Percentiles rank a stretch among this genome's conserved stretches.
Evolutionary conservation across 2,113 vertebrate genomes (phyloP).

Genomic region (Sinosuthora webbiana): DNA sequence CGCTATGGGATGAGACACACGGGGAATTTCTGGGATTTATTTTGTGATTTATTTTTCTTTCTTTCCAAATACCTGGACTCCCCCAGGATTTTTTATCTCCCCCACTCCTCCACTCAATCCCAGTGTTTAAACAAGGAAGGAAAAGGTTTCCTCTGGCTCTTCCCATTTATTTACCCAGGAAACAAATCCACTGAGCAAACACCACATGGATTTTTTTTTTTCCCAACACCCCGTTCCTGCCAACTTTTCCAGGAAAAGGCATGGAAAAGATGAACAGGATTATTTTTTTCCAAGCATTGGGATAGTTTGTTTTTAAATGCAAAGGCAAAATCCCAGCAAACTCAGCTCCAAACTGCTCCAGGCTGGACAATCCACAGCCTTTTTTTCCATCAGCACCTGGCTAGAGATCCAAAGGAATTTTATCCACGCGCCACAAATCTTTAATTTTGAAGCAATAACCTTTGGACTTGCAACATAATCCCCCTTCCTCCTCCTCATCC

Average conservation of each 20-base stretch:
- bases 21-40: neutral
- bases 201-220: neutral
- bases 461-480: neutral
- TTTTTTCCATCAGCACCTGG: neutral
- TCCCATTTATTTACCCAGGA: neutral
- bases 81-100: neutral
- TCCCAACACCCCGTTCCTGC: neutral
- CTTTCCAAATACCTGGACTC: neutral
- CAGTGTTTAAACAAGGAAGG: neutral
- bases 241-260: neutral
- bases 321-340: neutral
- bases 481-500: too few species aligned
- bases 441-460: neutral
- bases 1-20: fast-evolving
- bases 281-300: neutral
- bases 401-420: neutral
- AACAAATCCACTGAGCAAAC: neutral
- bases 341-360: neutral
- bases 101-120: neutral
- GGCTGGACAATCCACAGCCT: neutral
- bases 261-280: fast-evolving
- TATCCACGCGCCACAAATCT: neutral
- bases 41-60: neutral
- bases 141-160: neutral
- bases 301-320: neutral